These are phyloP conservation scores for Hermatobates lingyangjiaoensis DNA, from an alignment of 1,140 invertebrate genomes.

Conservation along the genomic window DNA sequence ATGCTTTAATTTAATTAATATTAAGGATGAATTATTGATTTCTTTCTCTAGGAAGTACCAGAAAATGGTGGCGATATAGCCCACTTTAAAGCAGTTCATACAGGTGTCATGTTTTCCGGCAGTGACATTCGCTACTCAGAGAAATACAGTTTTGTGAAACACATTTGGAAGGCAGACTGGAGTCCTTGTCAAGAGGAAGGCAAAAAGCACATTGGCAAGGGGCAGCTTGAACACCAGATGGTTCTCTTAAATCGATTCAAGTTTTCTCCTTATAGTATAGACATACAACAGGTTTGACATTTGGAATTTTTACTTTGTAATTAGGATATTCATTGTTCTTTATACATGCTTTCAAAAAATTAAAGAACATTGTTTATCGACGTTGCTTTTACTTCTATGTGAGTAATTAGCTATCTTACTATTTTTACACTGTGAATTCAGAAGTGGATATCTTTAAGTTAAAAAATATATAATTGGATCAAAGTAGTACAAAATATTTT, in stretches of 20 bases:
- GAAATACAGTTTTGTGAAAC: constrained; percentile 15
- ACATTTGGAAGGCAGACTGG: constrained; percentile 23
- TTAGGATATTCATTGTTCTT: not conserved
- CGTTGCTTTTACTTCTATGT: no score
- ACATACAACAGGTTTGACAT: constrained; percentile 29
- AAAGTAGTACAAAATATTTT: no score
- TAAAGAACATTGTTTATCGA: no score
- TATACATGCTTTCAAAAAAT: not conserved
- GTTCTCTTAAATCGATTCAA: constrained; percentile 31
- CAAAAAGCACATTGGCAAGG: constrained; percentile 33
- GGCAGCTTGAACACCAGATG: constrained; percentile 36
- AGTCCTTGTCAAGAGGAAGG: constrained; percentile 11
- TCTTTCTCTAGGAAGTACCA: constrained; percentile 55
- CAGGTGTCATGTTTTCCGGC: constrained; percentile 34
- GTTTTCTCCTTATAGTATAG: constrained; percentile 32
- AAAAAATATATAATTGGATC: no score
- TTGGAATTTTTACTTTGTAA: not conserved
- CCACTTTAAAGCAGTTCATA: constrained; percentile 59
- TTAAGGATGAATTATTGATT: no score
- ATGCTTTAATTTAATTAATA: no score
- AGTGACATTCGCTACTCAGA: constrained; percentile 22
- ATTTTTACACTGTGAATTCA: no score
- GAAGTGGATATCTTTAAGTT: no score
- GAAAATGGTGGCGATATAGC: constrained; percentile 77
- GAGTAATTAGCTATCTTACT: no score